Base-by-base conservation (phyloP, 2,113 vertebrate genomes). In the Chaetodon auriga region DNA sequence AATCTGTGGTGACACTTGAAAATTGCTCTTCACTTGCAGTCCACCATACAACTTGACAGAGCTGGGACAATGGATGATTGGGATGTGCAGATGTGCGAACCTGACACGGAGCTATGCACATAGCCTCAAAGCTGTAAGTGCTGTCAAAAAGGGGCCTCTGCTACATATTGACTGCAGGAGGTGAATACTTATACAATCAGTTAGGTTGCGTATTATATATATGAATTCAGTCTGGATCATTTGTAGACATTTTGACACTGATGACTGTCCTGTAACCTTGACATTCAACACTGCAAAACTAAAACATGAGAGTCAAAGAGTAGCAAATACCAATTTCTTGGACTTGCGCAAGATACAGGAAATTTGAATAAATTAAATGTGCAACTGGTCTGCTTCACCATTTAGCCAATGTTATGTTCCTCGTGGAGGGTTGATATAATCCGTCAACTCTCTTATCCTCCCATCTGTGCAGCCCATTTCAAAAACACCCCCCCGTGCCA, bases 391-490 rank as follows among this genome's bases (percentile, higher is more conserved):
- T 36, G 2, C 65, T 77, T 35, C 11, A 60, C 13, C 15, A 3
- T 46, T 75, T 63, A 60, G 66, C 53, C 11, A 43, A 7, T 60
- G 8, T 68, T 36, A 15, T 36, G 15, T 74, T 74, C 35, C 16
- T n/a, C 8, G 1, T 19, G 57, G 38, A 30, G 18, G 14, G 36
- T 1, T 68, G 43, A 72, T 72, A 25, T 51, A 66, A 54, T 61
- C 46, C 41, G 75, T 61, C 18, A 43, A 18, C 46, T 57, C 8
- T 36, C 11, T 43, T 16, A 8, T 48, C 54, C 77, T 41, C 66
- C 80, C 87, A 89, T 92, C 88, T 92, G 93, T 82, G 81, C 78
- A 45, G 30, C 61, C 61, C 74, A 78, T 85, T 75, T 75, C 15
- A 73, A 46, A 53, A 35, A 53, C 18, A 54, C 25, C 58, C 1